Conservation (phyloP, 37 sponge, comb jelly and placozoan species). For the Halichondria panicea region DNA sequence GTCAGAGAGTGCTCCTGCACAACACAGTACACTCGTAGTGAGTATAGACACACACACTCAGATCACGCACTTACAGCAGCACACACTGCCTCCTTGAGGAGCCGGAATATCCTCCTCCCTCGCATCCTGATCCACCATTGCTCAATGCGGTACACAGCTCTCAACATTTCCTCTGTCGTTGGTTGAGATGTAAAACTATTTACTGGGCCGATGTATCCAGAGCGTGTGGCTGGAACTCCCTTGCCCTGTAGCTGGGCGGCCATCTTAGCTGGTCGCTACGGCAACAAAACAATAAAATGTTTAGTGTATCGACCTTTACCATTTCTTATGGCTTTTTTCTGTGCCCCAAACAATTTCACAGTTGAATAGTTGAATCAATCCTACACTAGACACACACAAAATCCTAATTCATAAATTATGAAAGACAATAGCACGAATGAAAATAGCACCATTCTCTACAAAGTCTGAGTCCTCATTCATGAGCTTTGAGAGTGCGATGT, state of each 20-base stretch:
- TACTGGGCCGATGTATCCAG: too few species aligned
- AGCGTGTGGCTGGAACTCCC: too few species aligned
- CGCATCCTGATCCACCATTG: slow-evolving; percentile 76
- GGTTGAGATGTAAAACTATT: too few species aligned
- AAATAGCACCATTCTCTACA: slow-evolving; percentile 43
- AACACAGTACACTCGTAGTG: slow-evolving; percentile 6
- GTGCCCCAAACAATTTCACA: too few species aligned
- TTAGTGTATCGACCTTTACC: too few species aligned
- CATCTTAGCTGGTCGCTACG: too few species aligned
- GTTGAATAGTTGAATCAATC: too few species aligned
- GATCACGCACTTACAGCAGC: slow-evolving; percentile 62
- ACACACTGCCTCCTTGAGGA: slow-evolving; percentile 87
- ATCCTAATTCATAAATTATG: slow-evolving; percentile 1
- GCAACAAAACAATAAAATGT: too few species aligned
- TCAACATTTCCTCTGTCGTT: too few species aligned
- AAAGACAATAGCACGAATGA: slow-evolving; percentile 36
- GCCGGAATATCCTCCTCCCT: slow-evolving; percentile 72
- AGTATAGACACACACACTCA: not conserved
- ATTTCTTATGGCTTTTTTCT: too few species aligned
- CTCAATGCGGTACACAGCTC: slow-evolving; percentile 70
- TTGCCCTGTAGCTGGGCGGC: too few species aligned
- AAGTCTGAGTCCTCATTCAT: slow-evolving; percentile 31
- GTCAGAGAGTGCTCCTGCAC: slow-evolving; percentile 86
- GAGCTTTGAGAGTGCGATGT: slow-evolving; percentile 35
- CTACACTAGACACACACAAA: too few species aligned